phyloP scores from a whole-genome alignment of 1,140 invertebrate genomes.

The Zeugodacus cucurbitae region DNA sequence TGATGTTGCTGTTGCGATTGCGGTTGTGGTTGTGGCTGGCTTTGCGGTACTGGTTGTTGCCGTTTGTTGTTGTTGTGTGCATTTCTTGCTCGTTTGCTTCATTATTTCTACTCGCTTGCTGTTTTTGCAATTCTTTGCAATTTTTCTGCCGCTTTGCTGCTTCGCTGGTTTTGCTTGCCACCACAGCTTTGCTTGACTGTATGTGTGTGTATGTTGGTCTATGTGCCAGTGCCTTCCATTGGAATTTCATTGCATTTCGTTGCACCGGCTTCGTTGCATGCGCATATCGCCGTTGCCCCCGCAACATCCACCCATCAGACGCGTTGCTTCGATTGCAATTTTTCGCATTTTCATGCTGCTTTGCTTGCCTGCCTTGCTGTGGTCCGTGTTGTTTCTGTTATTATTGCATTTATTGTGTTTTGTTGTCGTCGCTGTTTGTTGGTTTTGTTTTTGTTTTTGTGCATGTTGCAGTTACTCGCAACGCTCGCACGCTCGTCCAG shows the following conservation, averaged over 20 bases:
- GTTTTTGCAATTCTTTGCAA: slow-evolving; percentile 37
- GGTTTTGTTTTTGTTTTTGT: slow-evolving; percentile 5
- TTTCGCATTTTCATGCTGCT: slow-evolving; percentile 36
- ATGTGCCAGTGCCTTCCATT: slow-evolving; percentile 5
- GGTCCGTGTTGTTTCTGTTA: not conserved
- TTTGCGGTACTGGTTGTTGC: slow-evolving; percentile 32
- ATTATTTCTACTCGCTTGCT: not conserved
- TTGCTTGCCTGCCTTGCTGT: slow-evolving; percentile 12
- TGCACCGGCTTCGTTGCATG: slow-evolving; percentile 25
- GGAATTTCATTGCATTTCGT: slow-evolving; percentile 34
- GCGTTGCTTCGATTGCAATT: slow-evolving; percentile 8
- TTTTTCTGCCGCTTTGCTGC: not conserved
- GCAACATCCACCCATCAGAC: not conserved
- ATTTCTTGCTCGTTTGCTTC: not conserved
- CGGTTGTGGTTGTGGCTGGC: not conserved
- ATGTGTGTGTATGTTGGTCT: not conserved
- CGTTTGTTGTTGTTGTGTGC: not conserved
- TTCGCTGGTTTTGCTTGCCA: not conserved
- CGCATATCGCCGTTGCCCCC: not conserved
- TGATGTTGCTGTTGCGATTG: not conserved
- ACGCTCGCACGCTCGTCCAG: not conserved
- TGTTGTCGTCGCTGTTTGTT: not conserved
- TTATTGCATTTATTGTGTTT: not conserved
- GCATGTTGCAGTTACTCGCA: slow-evolving; percentile 16
- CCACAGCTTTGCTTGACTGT: not conserved